phyloP scores from a whole-genome alignment of 2,888 invertebrate genomes.

The Automeris io region DNA sequence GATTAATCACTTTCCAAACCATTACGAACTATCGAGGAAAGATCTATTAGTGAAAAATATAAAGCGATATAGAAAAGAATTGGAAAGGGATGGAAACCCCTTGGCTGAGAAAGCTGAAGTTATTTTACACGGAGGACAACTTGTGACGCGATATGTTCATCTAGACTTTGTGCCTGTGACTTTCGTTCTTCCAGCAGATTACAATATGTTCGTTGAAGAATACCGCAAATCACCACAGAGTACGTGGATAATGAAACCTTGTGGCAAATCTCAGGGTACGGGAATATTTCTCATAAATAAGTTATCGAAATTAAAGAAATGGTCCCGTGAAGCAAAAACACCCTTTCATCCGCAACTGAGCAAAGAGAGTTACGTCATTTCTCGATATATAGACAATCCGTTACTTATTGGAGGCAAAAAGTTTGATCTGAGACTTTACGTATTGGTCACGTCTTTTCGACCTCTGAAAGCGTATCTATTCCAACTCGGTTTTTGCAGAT shows the following conservation, averaged over 20 bases:
- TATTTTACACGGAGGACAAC: constrained; percentile 76
- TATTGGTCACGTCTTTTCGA: constrained; percentile 94
- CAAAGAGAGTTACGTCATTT: constrained; percentile 96
- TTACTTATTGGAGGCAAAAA: constrained; percentile 96
- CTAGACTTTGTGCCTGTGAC: constrained; percentile 96
- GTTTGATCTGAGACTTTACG: constrained; percentile 94
- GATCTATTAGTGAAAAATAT: constrained; percentile 97
- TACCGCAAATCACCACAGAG: constrained; percentile 95
- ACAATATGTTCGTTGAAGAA: constrained; percentile 97
- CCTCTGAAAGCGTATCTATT: constrained; percentile 96
- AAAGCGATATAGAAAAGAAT: constrained; percentile 93
- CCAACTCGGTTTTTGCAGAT: constrained; percentile 95
- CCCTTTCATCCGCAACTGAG: constrained; percentile 88
- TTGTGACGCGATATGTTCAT: constrained; percentile 84
- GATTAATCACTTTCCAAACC: constrained; percentile 97
- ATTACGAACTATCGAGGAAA: constrained; percentile 95
- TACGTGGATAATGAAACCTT: constrained; percentile 99
- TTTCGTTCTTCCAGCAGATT: constrained; percentile 95
- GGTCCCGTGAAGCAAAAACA: constrained; percentile 91
- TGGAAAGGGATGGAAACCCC: constrained; percentile 92
- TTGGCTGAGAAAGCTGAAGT: constrained; percentile 85
- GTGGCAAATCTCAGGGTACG: constrained; percentile 94
- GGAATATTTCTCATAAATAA: constrained; percentile 98
- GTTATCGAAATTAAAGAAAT: constrained; percentile 93
- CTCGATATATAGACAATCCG: constrained; percentile 97